Percentiles rank a stretch among this genome's conserved stretches.
These are phyloP conservation scores for Gymnothorax reevesii DNA, from an alignment of 2,797 vertebrate genomes.

Conservation along the genomic window DNA sequence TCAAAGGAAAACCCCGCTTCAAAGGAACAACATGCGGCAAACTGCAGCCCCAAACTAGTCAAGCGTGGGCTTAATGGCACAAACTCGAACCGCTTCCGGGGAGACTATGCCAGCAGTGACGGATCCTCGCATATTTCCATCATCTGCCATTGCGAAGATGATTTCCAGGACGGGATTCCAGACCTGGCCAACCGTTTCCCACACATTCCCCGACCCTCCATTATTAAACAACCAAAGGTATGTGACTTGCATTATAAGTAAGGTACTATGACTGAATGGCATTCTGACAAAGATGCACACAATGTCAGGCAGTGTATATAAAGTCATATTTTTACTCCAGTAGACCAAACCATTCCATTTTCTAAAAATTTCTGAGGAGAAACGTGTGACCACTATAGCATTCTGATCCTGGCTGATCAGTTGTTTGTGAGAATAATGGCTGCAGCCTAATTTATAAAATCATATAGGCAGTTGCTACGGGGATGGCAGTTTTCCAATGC, in stretches of 20 bases:
- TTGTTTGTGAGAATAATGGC: neutral
- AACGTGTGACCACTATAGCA: neutral
- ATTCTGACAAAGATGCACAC: neutral
- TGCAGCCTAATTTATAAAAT: too few species aligned
- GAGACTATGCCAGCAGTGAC: slow-evolving; percentile 36
- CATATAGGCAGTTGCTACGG: too few species aligned
- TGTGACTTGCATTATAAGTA: neutral
- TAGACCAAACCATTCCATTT: neutral
- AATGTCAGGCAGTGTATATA: neutral
- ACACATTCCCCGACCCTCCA: slow-evolving; percentile 77
- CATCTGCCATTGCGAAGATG: slow-evolving; percentile 52
- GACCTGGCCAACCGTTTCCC: slow-evolving; percentile 55
- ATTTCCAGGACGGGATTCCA: slow-evolving; percentile 46
- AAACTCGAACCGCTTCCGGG: slow-evolving; percentile 40
- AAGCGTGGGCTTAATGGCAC: slow-evolving; percentile 55
- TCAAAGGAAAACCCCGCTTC: slow-evolving; percentile 9
- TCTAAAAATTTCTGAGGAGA: neutral
- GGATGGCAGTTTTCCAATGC: too few species aligned
- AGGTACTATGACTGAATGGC: neutral
- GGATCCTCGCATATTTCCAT: slow-evolving; percentile 37
- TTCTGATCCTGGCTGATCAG: neutral
- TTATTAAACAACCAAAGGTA: slow-evolving; percentile 41
- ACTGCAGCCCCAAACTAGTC: slow-evolving; percentile 48
- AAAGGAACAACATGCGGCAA: slow-evolving; percentile 43
- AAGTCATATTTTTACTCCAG: neutral